These are phyloP conservation scores for Centropus unirufus DNA, from an alignment of 2,113 vertebrate genomes.

Conservation along the genomic window DNA sequence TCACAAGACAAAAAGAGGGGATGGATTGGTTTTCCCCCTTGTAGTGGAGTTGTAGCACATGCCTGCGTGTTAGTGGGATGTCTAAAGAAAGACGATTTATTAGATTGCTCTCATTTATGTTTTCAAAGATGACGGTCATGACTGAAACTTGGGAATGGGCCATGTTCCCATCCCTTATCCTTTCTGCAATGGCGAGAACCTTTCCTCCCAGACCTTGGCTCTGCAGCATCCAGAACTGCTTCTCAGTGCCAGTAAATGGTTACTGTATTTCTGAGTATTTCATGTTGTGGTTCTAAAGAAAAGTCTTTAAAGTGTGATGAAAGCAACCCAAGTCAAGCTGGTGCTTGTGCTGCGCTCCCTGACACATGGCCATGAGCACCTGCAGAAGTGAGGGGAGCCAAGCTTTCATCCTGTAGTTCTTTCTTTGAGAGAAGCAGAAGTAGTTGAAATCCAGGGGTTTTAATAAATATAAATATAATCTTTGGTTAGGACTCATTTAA, in stretches of 20 bases:
- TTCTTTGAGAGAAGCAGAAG: neutral
- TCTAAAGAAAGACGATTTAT: neutral
- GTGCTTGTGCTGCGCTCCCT: slow-evolving; percentile 15
- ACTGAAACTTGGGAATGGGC: neutral
- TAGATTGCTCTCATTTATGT: neutral
- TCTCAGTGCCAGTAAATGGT: neutral
- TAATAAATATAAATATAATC: slow-evolving; percentile 14
- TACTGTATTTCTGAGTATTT: neutral
- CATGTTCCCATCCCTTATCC: neutral
- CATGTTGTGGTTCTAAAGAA: slow-evolving; percentile 11
- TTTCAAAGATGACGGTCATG: neutral
- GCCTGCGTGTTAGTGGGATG: neutral
- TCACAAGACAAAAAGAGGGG: neutral
- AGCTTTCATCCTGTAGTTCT: neutral
- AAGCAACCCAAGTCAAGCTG: slow-evolving; percentile 31
- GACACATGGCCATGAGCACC: neutral
- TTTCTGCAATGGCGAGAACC: neutral
- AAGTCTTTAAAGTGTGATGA: slow-evolving; percentile 18
- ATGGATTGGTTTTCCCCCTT: neutral
- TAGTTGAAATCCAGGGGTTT: neutral
- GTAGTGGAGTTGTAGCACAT: neutral
- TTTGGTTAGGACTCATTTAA: neutral
- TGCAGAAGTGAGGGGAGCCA: neutral
- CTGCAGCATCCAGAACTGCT: neutral
- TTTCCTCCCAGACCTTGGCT: neutral